phyloP scores from a whole-genome alignment of 2,888 invertebrate species.

The Myopa testacea region DNA sequence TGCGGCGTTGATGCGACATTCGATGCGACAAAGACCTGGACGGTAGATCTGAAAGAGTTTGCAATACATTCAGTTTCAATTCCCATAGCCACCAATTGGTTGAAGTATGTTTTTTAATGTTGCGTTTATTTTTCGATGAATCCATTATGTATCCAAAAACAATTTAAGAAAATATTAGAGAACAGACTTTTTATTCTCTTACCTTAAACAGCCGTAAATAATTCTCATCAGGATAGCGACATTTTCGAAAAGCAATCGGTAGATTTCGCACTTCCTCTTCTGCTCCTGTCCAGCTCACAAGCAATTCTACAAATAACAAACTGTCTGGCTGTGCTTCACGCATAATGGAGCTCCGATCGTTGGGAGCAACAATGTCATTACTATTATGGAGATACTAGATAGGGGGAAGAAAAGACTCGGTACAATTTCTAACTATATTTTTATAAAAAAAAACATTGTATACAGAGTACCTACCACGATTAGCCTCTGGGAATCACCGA shows the following conservation, averaged over 20 bases:
- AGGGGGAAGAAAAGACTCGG: background rate
- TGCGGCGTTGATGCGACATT: slow-evolving; percentile 63
- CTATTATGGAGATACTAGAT: slow-evolving; percentile 60
- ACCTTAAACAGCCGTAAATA: slow-evolving; percentile 60
- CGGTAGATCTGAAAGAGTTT: slow-evolving; percentile 56
- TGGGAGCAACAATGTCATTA: slow-evolving; percentile 55
- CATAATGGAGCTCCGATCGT: slow-evolving; percentile 51
- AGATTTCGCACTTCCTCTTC: slow-evolving; percentile 58
- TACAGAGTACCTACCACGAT: slow-evolving; percentile 37
- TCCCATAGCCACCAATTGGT: too few relatives aligned
- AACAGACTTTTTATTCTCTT: slow-evolving; percentile 16
- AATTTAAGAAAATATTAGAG: background rate
- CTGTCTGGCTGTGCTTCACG: slow-evolving; percentile 46
- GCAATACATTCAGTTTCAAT: background rate
- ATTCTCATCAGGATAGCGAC: slow-evolving; percentile 61
- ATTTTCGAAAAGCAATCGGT: slow-evolving; percentile 62
- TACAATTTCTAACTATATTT: too few relatives aligned
- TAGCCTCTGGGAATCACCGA: slow-evolving; percentile 33
- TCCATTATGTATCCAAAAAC: too few relatives aligned
- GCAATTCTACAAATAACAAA: slow-evolving; percentile 52
- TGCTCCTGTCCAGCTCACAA: slow-evolving; percentile 53
- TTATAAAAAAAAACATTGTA: too few relatives aligned
- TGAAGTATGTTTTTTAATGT: too few relatives aligned
- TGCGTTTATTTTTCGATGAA: background rate
- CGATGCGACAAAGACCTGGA: slow-evolving; percentile 60